phyloP scores from a whole-genome alignment of 2,888 invertebrate species.

The Sinotaia quadrata region DNA sequence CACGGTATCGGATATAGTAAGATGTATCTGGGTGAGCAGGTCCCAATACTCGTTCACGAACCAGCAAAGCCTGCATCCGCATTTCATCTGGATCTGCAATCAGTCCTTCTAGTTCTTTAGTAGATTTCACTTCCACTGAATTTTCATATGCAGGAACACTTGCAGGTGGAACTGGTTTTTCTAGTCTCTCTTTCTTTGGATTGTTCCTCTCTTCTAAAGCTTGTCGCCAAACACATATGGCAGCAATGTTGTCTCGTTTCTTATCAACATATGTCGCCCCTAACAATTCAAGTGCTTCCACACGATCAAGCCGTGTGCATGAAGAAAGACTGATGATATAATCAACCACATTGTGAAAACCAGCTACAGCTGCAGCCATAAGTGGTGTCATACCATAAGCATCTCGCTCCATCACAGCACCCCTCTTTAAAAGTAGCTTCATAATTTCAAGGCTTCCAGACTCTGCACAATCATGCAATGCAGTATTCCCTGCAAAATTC shows the following conservation, averaged over 20 bases:
- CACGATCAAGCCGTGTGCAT: constrained; percentile 79
- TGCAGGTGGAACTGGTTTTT: constrained; percentile 80
- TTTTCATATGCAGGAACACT: constrained; percentile 91
- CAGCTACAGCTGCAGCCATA: constrained; percentile 90
- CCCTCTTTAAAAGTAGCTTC: constrained; percentile 87
- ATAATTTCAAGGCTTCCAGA: constrained; percentile 94
- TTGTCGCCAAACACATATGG: constrained; percentile 86
- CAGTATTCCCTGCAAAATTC: constrained; percentile 81
- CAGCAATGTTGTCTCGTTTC: constrained; percentile 89
- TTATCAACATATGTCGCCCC: constrained; percentile 98
- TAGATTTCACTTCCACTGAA: constrained; percentile 85
- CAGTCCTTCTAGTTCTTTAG: constrained; percentile 86
- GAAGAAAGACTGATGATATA: constrained; percentile 80
- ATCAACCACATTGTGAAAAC: constrained; percentile 93
- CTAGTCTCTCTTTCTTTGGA: constrained; percentile 70
- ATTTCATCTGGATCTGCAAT: constrained; percentile 95
- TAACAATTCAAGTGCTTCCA: constrained; percentile 91
- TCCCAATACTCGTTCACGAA: constrained; percentile 89
- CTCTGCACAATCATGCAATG: constrained; percentile 98
- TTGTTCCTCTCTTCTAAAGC: constrained; percentile 75
- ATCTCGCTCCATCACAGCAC: constrained; percentile 94
- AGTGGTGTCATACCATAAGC: constrained; percentile 97
- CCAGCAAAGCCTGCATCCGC: constrained; percentile 90
- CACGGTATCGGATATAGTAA: constrained; percentile 94
- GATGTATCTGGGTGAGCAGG: constrained; percentile 97